Conservation (phyloP, 2,113 vertebrate species). For the Actenoides hombroni region DNA sequence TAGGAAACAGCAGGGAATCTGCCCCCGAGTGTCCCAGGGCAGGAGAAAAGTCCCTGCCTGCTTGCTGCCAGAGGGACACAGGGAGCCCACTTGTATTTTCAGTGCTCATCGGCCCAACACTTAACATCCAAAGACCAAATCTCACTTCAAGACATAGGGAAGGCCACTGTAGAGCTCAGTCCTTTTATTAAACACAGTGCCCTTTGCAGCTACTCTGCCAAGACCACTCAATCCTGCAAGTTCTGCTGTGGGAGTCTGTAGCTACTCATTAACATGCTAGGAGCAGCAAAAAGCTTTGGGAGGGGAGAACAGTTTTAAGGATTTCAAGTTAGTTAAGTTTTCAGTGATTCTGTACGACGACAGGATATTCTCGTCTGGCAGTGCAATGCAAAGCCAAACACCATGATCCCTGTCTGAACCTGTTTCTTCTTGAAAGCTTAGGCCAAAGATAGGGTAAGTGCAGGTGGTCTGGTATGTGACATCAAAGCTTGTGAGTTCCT, state of each 20-base stretch:
- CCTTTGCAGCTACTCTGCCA: slow-evolving; percentile 34
- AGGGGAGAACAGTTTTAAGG: not conserved
- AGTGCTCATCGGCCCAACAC: not conserved
- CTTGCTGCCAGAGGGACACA: slow-evolving; percentile 14
- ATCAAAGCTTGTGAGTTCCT: not conserved
- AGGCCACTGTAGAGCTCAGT: not conserved
- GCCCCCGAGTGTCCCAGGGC: not conserved
- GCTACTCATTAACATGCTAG: not conserved
- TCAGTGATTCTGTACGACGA: not conserved
- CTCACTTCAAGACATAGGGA: not conserved
- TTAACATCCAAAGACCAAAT: slow-evolving; percentile 51
- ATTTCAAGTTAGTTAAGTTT: not conserved
- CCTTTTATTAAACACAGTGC: slow-evolving; percentile 14
- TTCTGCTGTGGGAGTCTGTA: not conserved
- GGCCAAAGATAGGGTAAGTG: not conserved
- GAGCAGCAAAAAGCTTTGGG: not conserved
- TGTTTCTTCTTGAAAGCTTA: not conserved
- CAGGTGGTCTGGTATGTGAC: not conserved
- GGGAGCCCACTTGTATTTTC: slow-evolving; percentile 1
- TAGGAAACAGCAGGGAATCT: slow-evolving; percentile 43
- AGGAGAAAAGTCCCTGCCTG: slow-evolving; percentile 11
- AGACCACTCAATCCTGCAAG: slow-evolving; percentile 7
- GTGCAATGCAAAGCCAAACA: not conserved
- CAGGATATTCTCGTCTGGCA: not conserved
- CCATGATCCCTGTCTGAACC: not conserved